Evolutionary conservation across 2,888 invertebrate genomes (phyloP), one percentile per base, ranked within the genome.

Genomic region (Pheosia tremula): DNA sequence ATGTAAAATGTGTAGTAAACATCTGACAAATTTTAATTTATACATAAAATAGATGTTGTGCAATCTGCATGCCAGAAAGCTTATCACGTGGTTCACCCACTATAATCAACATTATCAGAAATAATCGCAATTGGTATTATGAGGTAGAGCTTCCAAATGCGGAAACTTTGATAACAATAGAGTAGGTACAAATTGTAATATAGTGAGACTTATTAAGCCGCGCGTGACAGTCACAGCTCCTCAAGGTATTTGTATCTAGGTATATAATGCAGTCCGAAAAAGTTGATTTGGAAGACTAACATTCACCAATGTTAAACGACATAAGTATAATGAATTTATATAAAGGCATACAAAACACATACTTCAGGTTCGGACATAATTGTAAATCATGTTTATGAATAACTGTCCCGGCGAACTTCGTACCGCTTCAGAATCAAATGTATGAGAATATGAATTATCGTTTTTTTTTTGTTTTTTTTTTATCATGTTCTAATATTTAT

Each of bases 211-310:
- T 47, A 47, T 5, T 47, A 47, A n/a, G 47, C 11, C 47, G 47
- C 47, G 5, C 4, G n/a, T n/a, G n/a, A 47, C 47, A 47, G 47
- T 47, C 45, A 24, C 24, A 24, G 24, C 24, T 45, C 45, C 10
- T 45, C 45, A 10, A 45, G 45, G 9, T 45, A 4, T 47, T 47
- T 47, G n/a, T 47, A 7, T 7, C 49, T 37, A 24, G 24, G 10
- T 39, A 55, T 39, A 39, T 55, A 39, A 53, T 53, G 37, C 38
- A 55, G 9, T 55, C 55, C 65, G 63, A 62, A 63, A 67, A 70
- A 67, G 55, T 54, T 64, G 63, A 61, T 77, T 70, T 79, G 78
- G 81, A 82, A 81, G 80, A 80, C 80, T 72, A 77, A 67, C 67
- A 67, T 74, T 67, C 63, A 66, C 65, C 66, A 67, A 67, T 61